Base-by-base conservation (phyloP, 2,888 invertebrate species). In the Trachelus tabidus region DNA sequence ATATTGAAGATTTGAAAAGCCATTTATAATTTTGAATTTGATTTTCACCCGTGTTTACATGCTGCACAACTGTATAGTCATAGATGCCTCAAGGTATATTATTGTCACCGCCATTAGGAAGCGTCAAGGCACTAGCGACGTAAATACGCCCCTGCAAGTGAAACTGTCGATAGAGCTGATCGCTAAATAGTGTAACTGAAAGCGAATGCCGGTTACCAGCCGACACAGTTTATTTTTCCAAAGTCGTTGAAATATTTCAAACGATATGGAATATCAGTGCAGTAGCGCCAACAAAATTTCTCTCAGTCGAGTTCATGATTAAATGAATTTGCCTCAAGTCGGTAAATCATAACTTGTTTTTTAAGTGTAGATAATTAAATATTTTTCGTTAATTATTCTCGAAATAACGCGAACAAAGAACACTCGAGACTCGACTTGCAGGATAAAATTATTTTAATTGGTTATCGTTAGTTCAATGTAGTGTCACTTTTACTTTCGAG, bases 161-260 rank as follows among this genome's bases (percentile, higher is more conserved):
- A 56, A 56, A 56, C 23, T 15, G 40, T 15, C 40, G 40, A 15
- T 40, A 40, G 40, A 40, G 6, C 15, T 40, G 56, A 15, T 56
- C 56, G 56, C 56, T 56, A 23, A 56, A 56, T 9, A 56, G 56
- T 23, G 23, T 56, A 56, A 56, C 23, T 56, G 56, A 56, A 23
- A 56, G 23, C 56, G 9, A 23, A 56, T 56, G 56, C 56, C 56
- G 9, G 9, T 56, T 23, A 40, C 6, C 40, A 40, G 23, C 23
- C 23, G 40, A 23, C 23, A 56, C 23, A 56, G 23, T 56, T 56
- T 6, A 23, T 23, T 56, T 23, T 23, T 56, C 23, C 56, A 9
- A 75, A 71, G 23, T 74, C 3, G 34, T 33, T n/a, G 37, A 76
- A 77, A 81, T 69, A 40, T 73, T 68, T 37, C 23, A 71, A 76